Evolutionary conservation across 2,797 vertebrate genomes (phyloP), one percentile per base, ranked within the genome.

Genomic region (Coluber constrictor): DNA sequence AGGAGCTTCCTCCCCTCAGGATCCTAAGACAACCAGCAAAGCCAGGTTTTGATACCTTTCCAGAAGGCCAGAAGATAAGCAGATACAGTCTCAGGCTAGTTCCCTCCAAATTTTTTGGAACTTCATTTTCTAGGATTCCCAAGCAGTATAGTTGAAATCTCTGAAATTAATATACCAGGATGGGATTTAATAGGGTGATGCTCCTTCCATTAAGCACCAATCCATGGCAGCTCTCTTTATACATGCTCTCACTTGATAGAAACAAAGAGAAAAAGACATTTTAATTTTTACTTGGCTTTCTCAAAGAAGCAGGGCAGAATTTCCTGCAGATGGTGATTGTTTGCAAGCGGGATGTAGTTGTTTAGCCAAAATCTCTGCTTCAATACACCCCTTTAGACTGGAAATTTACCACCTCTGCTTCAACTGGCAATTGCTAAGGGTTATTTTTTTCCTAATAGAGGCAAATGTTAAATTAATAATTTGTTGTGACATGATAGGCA

Each of bases 1-100:
- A 2, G 29, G 29, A 66, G 5, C 29, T 1, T 4, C 29, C 2
- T 0, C 12, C 5, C 5, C 13, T n/a, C 29, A 66, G 27, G 3
- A 11, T 11, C 11, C 1, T 29, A 63, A 11, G 4, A 59, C 5
- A 59, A 59, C 8, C 20, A 66, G 12, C 11, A 66, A 66, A n/a
- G 29, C 29, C 63, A n/a, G 63, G 11, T 66, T 66, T n/a, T n/a
- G 12, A 13, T 66, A 66, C 29, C 63, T 4, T 66, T 66, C 29
- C 29, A n/a, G 63, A 15, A n/a, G 29, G 63, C 12, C 29, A n/a
- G 29, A 66, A 66, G 63, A n/a, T 59, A 37, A 57, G 4, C 11
- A 32, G 16, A 32, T 59, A 32, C 9, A 57, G 18, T 16, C 56
- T 88, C 29, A 23, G 9, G 9, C 15, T 56, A 79, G 70, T 37